These are phyloP conservation scores for Axinella damicornis DNA, from an alignment of 37 sponge, comb jelly and placozoan species.

Conservation along the genomic window DNA sequence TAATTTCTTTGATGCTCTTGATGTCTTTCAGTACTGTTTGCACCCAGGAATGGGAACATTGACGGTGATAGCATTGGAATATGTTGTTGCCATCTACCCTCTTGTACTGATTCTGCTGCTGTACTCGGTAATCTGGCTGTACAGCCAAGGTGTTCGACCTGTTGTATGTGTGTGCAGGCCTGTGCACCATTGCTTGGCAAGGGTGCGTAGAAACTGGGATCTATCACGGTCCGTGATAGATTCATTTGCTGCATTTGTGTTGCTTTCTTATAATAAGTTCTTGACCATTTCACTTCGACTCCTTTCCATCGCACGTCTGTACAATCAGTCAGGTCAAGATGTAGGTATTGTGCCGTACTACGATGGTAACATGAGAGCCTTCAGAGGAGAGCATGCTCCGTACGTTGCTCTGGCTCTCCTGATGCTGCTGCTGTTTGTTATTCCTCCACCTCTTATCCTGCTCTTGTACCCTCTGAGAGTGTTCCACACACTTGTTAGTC, in stretches of 20 bases:
- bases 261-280: constrained; percentile 6
- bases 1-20: constrained; percentile 8
- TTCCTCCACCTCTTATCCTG: neutral
- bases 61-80: constrained; percentile 3
- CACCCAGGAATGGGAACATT: neutral
- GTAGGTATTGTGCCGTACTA: neutral
- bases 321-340: neutral
- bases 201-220: neutral
- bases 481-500: neutral
- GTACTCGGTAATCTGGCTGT: constrained; percentile 1
- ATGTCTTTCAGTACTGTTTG: constrained; percentile 12
- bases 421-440: neutral
- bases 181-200: neutral
- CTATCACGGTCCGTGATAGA: constrained; percentile 1
- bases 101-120: constrained; percentile 12
- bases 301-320: neutral
- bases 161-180: constrained; percentile 15
- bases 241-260: constrained; percentile 11
- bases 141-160: neutral
- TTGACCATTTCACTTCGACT: neutral
- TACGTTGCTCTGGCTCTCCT: neutral
- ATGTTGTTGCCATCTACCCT: constrained; percentile 24
- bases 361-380: neutral
- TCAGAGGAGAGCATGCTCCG: neutral
- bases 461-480: constrained; percentile 6